Base-by-base conservation (phyloP, 2,113 vertebrate species). In the Neomonachus schauinslandi region DNA sequence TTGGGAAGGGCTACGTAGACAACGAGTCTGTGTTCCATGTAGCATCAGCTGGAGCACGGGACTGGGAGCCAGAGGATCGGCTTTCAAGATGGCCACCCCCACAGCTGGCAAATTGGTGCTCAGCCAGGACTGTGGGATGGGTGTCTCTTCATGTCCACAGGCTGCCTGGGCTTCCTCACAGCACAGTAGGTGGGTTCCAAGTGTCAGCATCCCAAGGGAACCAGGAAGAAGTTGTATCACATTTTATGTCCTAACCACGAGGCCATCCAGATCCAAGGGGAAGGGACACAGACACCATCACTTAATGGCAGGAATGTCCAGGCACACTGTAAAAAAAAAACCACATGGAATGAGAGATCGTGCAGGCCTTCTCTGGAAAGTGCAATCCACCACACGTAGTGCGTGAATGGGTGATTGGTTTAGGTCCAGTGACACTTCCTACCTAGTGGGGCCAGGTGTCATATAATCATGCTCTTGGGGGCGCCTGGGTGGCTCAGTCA, bases 21-120 rank as follows among this genome's bases (percentile, higher is more conserved):
- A 22, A 26, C 3, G 24, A 21, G 3, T 51, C 7, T 67, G 5
- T 15, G 49, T 12, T 33, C 8, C 42, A 1, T 1, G 13, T 15
- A 57, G 22, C 33, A 42, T 42, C 26, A n/a, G 4, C 5, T 11
- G 28, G 16, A 33, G 21, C 39, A 55, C 24, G 90, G 61, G n/a
- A 42, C 42, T 8, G 5, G 71, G 18, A 16, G 1, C 76, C 63
- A 26, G 51, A 63, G 11, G 22, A 59, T 39, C 24, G 14, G 15
- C 4, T 51, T 63, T 67, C 69, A 88, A 39, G 31, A 33, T 21
- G 22, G 12, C 12, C 5, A 6, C 12, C 53, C 31, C 46, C 19
- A 24, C 16, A n/a, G 51, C 15, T 31, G 55, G 33, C 26, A 33
- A 31, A 4, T 1, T 7, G 36, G 39, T 69, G n/a, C 24, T 69